Conservation (phyloP, 2,797 vertebrate genomes). For the Xiphorhynchus erythropygius region DNA sequence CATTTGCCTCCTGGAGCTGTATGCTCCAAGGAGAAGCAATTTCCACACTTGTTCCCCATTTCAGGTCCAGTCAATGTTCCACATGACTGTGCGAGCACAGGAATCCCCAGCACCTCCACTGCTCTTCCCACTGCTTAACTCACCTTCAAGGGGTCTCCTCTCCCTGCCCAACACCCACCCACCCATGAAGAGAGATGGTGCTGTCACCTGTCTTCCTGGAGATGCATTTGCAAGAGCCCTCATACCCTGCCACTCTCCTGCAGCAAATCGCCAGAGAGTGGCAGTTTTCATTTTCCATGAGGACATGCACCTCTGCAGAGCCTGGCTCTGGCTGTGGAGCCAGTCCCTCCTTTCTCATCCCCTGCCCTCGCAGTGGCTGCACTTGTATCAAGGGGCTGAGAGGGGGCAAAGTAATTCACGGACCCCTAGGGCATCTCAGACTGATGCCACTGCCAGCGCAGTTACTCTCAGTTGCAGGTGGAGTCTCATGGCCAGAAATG, state of each 20-base stretch:
- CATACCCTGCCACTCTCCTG: not conserved
- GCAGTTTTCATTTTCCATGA: not conserved
- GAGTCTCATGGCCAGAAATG: not conserved
- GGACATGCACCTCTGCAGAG: not conserved
- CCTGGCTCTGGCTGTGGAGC: not conserved
- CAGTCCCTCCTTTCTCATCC: accelerated
- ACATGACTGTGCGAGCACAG: accelerated
- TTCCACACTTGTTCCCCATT: not conserved
- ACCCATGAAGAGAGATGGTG: not conserved
- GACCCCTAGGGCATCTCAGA: not conserved
- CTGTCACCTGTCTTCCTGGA: not conserved
- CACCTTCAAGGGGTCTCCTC: accelerated
- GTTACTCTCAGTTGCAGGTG: not conserved
- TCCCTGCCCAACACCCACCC: not conserved
- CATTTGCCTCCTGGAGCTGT: not conserved
- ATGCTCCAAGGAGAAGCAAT: not conserved
- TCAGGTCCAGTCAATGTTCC: accelerated
- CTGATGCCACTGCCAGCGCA: not conserved
- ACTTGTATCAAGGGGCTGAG: not conserved
- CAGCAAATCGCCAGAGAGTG: not conserved
- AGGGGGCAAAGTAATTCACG: not conserved
- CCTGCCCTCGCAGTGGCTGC: not conserved
- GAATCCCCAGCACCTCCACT: accelerated
- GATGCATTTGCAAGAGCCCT: not conserved
- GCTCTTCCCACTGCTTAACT: not conserved